Base-by-base conservation (phyloP, 2,888 invertebrate species). In the Tribolium freemani region DNA sequence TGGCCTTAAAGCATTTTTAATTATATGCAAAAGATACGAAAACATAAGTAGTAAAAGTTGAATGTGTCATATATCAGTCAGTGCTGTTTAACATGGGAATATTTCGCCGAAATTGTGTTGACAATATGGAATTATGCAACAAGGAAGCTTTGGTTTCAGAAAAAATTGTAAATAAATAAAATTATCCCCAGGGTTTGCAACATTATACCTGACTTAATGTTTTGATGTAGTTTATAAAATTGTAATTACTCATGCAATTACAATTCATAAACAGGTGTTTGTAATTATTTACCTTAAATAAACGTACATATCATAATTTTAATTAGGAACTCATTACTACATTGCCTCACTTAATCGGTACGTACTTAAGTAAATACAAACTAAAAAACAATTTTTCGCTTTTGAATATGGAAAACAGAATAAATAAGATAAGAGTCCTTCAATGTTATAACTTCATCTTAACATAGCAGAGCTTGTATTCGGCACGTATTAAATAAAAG, bases 1-100 rank as follows among this genome's bases (percentile, higher is more conserved):
- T 51, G 20, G 20, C 20, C 20, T 51, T 51, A 51, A 20, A 20
- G 20, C 20, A 51, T 51, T 51, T 51, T 51, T 51, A 51, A 51
- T 51, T 51, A 21, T 51, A 20, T 20, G 5, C 13, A 48, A 48
- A 11, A 48, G 10, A 48, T 6, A 13, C 48, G 6, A 48, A 48
- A 48, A 48, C 48, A 16, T 16, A 13, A 11, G 48, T 48, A 38
- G 48, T 48, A 48, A 48, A 48, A 48, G 48, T 48, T 48, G 5
- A 48, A 8, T 38, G 38, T 38, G 9, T 38, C 38, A n/a, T 38
- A 38, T 38, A 38, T 3, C 38, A 38, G n/a, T 38, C 38, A 38
- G 6, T 38, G 3, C 38, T 38, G 38, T 5, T 31, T 8, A n/a
- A n/a, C 3, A 38, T 38, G 38, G 38, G 8, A 38, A 38, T 38